Base-by-base conservation (phyloP, 2,888 invertebrate species). In the Erebia aethiops region DNA sequence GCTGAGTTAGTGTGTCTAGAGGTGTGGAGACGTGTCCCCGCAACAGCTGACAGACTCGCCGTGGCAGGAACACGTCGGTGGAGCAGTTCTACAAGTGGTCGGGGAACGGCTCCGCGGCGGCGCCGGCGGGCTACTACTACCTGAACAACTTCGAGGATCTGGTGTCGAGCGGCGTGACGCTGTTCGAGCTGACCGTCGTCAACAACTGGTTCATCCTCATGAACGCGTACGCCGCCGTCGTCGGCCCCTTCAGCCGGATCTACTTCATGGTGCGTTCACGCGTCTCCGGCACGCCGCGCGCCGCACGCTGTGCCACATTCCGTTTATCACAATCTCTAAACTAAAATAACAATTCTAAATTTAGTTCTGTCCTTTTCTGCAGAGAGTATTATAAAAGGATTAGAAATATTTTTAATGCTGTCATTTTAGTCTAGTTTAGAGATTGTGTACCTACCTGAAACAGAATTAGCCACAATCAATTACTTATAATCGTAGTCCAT, bases 191-290 rank as follows among this genome's bases (percentile, higher is more conserved):
- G 79, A 98, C 98, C 0, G 97, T 98, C 13, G 97, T 98, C 71
- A 98, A 98, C 87, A 98, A 98, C 89, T 98, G 98, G 98, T 98
- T 98, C 81, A 97, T 98, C 71, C 95, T 97, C 35, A 98, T 98
- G 98, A 97, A 98, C 84, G 98, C 96, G 1, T 97, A 96, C 83
- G 96, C 96, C 0, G 93, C 95, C 0, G 96, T 96, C 18, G 95
- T 95, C 0, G 94, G 95, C 65, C 94, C 96, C 81, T 96, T 96
- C 88, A 96, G 96, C 69, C 93, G 98, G 77, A 88, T 97, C n/a
- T 98, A 96, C 85, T 98, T 98, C 84, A 98, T 98, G 97, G 92
- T 95, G 62, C 16, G 52, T 10, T 43, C 1, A 7, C n/a, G 21
- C 2, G 1, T 2, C n/a, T n/a, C n/a, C n/a, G n/a, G n/a, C n/a